Evolutionary conservation across 2,888 invertebrate species (phyloP).

Genomic region (Chymomyza procnemis): DNA sequence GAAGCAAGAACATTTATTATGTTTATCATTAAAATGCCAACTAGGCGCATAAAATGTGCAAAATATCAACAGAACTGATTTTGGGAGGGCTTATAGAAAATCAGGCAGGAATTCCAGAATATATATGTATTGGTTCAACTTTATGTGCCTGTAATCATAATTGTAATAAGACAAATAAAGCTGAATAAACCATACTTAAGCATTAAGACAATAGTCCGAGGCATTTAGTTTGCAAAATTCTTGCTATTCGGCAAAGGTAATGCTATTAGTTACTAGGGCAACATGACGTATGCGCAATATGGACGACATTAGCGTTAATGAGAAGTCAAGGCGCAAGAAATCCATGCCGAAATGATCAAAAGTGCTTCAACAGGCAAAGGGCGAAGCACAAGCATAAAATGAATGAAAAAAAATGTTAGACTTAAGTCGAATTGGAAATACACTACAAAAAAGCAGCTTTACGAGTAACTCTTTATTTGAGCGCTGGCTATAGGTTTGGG

Average conservation of each 20-base stretch:
- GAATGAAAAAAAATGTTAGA: background rate
- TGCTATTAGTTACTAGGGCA: background rate
- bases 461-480: no score
- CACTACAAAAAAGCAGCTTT: background rate
- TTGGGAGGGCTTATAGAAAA: background rate
- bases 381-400: background rate
- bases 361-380: background rate
- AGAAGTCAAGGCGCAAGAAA: conserved; percentile 1
- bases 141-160: background rate
- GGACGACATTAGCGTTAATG: conserved; percentile 17
- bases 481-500: no score
- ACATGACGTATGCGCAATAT: conserved; percentile 29
- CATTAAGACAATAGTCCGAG: background rate
- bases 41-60: conserved; percentile 18
- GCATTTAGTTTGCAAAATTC: background rate
- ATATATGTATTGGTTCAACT: background rate
- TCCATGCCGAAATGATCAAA: conserved; percentile 6
- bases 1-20: conserved; percentile 13
- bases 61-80: background rate
- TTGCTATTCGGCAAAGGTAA: background rate
- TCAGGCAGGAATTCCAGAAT: no score
- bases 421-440: background rate
- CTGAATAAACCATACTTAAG: background rate
- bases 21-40: conserved; percentile 22
- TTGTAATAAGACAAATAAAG: background rate